Evolutionary conservation across 2,113 vertebrate species (phyloP), one percentile per base, ranked within the genome.

Genomic region (Aptenodytes patagonicus): DNA sequence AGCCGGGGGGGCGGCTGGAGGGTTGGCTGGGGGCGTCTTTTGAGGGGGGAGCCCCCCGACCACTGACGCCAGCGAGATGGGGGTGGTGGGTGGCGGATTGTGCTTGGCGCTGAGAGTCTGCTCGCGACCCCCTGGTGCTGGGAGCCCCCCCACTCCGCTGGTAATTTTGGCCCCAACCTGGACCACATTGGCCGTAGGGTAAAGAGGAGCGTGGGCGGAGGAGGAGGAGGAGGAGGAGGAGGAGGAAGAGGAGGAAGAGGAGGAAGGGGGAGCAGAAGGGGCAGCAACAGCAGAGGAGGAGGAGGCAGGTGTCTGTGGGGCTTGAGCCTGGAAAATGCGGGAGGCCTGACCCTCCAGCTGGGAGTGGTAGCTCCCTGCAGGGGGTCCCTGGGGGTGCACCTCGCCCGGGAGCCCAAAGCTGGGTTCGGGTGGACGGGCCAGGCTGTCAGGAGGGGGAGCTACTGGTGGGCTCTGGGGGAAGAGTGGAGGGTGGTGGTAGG

Each of bases 1-100:
- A n/a, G n/a, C n/a, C n/a, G n/a, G n/a, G n/a, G n/a, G n/a, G n/a
- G n/a, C n/a, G n/a, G n/a, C n/a, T n/a, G n/a, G n/a, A n/a, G n/a
- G n/a, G n/a, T n/a, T n/a, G n/a, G n/a, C n/a, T n/a, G n/a, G n/a
- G n/a, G n/a, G n/a, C n/a, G n/a, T n/a, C n/a, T n/a, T n/a, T n/a
- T n/a, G n/a, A n/a, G n/a, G n/a, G n/a, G n/a, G n/a, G n/a, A n/a
- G 87, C 52, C 97, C 97, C n/a, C 97, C 97, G 16, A 60, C 97
- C 69, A 94, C 98, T 0, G 98, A 97, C 0, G 97, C 97, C 62
- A 98, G 90, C 1, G 98, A 98, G 95, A 98, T 98, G 6, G 98
- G 98, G 9, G 98, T 98, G 15, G 98, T 98, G n/a, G 98, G 98
- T 26, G 98, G 98, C 0, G 99, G 98, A 31, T 98, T 99, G 80